Percentiles rank a stretch among this genome's conserved stretches.
phyloP scores from a whole-genome alignment of 1,140 invertebrate genomes.

The Colletes latitarsis region DNA sequence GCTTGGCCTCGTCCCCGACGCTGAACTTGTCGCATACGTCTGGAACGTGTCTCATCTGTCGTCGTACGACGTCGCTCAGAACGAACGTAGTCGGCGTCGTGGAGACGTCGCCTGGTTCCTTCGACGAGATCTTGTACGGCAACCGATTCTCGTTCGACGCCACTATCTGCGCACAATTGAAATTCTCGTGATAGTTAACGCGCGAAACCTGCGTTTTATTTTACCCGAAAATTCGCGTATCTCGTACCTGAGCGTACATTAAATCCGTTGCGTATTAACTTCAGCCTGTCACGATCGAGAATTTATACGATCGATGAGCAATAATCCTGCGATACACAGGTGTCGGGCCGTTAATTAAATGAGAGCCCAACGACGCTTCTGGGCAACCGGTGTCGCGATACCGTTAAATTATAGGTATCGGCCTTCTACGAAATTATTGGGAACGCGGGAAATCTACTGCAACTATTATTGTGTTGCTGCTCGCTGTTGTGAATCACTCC shows the following conservation, averaged over 20 bases:
- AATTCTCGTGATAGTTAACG: constrained; percentile 35
- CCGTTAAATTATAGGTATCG: constrained; percentile 62
- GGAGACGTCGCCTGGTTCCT: background rate
- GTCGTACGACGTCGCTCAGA: constrained; percentile 58
- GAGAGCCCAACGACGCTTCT: constrained; percentile 28
- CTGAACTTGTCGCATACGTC: constrained; percentile 82
- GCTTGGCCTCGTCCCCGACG: constrained; percentile 81
- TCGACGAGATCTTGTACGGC: background rate
- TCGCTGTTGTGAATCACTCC: background rate
- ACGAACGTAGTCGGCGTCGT: constrained; percentile 20
- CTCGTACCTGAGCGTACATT: too few relatives aligned
- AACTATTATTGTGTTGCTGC: constrained; percentile 18
- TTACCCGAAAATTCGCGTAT: too few relatives aligned
- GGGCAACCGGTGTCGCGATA: constrained; percentile 48
- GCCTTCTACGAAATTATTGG: constrained; percentile 44
- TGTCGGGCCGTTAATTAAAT: constrained; percentile 64
- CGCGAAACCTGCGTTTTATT: too few relatives aligned
- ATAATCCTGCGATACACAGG: constrained; percentile 49
- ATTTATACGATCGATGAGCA: constrained; percentile 50
- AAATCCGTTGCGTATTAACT: constrained; percentile 12
- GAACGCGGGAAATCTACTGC: constrained; percentile 25
- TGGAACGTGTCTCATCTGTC: constrained; percentile 72
- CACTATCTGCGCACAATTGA: constrained; percentile 52
- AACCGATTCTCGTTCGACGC: constrained; percentile 6
- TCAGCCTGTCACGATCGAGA: constrained; percentile 33